These are phyloP conservation scores for Tor tambroides DNA, from an alignment of 2,113 vertebrate genomes.

Conservation along the genomic window DNA sequence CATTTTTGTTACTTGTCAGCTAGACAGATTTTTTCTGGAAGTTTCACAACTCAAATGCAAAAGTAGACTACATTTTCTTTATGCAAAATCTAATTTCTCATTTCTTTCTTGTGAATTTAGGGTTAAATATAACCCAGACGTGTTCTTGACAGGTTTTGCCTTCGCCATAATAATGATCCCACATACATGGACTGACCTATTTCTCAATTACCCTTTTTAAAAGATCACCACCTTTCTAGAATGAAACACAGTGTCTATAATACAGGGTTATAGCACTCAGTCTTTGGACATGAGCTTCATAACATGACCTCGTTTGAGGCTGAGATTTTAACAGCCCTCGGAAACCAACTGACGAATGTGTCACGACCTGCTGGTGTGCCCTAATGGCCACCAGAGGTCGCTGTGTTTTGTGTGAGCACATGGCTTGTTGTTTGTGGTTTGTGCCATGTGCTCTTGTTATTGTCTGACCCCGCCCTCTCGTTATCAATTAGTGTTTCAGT, in stretches of 20 bases:
- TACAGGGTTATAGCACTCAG: not conserved
- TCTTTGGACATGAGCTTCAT: not conserved
- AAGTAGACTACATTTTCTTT: not conserved
- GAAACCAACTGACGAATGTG: slow-evolving; percentile 42
- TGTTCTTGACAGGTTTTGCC: not conserved
- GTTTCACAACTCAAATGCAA: no score
- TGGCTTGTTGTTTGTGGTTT: no score
- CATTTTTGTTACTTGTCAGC: no score
- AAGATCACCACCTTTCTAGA: slow-evolving; percentile 2
- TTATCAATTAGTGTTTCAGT: no score
- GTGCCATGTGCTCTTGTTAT: no score
- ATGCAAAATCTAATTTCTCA: not conserved
- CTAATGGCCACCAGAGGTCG: no score
- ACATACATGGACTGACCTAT: not conserved
- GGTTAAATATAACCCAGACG: not conserved
- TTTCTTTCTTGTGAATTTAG: not conserved
- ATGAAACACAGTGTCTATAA: not conserved
- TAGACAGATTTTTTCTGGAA: no score
- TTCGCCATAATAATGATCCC: not conserved
- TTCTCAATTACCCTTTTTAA: slow-evolving; percentile 5
- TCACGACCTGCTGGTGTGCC: no score
- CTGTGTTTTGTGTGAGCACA: no score
- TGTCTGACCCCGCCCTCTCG: no score
- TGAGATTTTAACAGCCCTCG: not conserved
- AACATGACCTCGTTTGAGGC: slow-evolving; percentile 30